These are phyloP conservation scores for Oncorhynchus tshawytscha DNA, from an alignment of 2,113 vertebrate genomes.

Conservation along the genomic window DNA sequence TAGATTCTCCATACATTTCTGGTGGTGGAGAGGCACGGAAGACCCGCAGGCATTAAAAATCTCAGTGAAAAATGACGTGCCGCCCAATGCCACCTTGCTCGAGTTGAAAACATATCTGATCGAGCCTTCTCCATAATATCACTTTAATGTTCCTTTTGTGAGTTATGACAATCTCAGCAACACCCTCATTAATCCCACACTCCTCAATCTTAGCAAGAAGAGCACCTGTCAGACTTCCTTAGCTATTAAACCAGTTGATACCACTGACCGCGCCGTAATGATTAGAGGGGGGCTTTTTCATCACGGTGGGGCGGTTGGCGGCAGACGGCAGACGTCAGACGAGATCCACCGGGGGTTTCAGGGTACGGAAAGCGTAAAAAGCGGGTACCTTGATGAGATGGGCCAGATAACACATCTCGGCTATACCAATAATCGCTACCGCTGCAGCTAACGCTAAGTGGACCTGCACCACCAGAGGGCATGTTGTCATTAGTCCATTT, in stretches of 20 bases:
- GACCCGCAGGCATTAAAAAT: conserved; percentile 36
- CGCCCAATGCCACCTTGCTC: conserved; percentile 46
- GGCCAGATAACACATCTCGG: conserved; percentile 59
- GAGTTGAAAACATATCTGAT: conserved; percentile 58
- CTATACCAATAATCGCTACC: neutral
- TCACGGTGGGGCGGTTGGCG: conserved; percentile 28
- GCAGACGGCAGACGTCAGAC: no score
- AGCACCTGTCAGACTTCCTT: conserved; percentile 67
- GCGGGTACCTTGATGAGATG: conserved; percentile 64
- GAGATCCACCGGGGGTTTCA: conserved; percentile 22
- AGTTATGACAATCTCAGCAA: conserved; percentile 72
- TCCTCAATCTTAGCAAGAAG: conserved; percentile 63
- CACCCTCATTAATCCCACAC: conserved; percentile 64
- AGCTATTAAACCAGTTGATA: conserved; percentile 64
- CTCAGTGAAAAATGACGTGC: conserved; percentile 42
- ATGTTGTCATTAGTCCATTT: neutral
- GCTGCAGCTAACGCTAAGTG: conserved; percentile 5
- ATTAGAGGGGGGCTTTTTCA: conserved; percentile 59
- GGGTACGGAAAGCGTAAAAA: conserved; percentile 52
- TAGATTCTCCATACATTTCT: conserved; percentile 38
- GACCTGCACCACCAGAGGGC: neutral
- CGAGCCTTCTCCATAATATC: conserved; percentile 61
- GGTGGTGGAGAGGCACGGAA: conserved; percentile 4
- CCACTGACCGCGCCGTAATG: conserved; percentile 28
- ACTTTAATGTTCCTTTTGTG: conserved; percentile 73